These are phyloP conservation scores for Nyctibius bracteatus DNA, from an alignment of 2,113 vertebrate species.

Conservation along the genomic window DNA sequence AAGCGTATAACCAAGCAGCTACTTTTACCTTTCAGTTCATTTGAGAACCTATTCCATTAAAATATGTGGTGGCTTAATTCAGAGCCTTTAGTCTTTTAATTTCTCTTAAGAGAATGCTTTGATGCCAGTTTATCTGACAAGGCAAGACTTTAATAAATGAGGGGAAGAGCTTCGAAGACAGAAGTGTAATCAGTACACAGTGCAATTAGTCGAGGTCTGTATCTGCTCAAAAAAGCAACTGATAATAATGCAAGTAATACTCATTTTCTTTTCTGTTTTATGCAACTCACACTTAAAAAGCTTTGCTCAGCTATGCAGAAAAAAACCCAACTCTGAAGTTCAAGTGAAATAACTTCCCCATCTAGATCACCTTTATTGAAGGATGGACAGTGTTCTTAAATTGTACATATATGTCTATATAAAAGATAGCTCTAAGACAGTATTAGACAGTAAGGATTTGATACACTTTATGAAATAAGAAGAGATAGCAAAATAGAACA, in stretches of 20 bases:
- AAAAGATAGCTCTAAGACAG: background rate
- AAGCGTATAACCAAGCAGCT: background rate
- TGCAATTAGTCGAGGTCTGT: background rate
- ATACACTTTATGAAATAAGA: background rate
- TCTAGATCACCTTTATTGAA: background rate
- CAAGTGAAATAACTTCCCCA: background rate
- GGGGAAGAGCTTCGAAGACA: background rate
- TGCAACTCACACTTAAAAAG: background rate
- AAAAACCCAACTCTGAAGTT: background rate
- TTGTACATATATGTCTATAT: background rate
- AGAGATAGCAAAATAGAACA: background rate
- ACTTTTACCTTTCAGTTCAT: background rate
- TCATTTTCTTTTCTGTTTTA: background rate
- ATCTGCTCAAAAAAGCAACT: background rate
- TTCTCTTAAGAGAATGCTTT: slow-evolving; percentile 21
- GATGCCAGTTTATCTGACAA: slow-evolving; percentile 22
- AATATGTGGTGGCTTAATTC: background rate
- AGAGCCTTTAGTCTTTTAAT: background rate
- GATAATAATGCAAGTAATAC: background rate
- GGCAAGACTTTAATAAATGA: background rate
- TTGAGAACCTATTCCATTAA: background rate
- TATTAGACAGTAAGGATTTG: background rate
- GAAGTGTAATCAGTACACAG: background rate
- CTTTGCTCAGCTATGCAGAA: background rate
- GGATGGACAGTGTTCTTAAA: background rate